Percentiles rank a stretch among this genome's conserved stretches.
Evolutionary conservation across 2,888 invertebrate species (phyloP).

Genomic region (Lysandra coridon): DNA sequence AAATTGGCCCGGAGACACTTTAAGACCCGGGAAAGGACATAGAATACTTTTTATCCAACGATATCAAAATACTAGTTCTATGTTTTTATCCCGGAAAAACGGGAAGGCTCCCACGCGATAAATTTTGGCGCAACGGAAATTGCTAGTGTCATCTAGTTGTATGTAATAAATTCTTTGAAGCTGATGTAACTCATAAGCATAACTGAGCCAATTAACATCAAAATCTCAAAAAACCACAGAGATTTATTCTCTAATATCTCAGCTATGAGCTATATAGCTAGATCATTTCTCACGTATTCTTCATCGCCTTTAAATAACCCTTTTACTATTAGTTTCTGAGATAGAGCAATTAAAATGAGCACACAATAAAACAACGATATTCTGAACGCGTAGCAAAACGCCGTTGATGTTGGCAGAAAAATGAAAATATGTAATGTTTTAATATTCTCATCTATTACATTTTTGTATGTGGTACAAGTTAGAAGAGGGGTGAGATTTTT

Average conservation of each 20-base stretch:
- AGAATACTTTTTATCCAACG: too few relatives aligned
- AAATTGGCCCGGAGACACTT: too few relatives aligned
- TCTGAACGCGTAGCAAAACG: not conserved
- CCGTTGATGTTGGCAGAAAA: slow-evolving; percentile 46
- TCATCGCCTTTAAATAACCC: not conserved
- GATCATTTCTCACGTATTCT: not conserved
- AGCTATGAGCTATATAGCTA: not conserved
- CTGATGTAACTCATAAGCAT: too few relatives aligned
- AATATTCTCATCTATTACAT: slow-evolving; percentile 72
- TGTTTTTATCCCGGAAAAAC: too few relatives aligned
- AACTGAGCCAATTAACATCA: too few relatives aligned
- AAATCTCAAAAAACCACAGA: too few relatives aligned
- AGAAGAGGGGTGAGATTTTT: slow-evolving; percentile 32
- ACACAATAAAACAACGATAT: slow-evolving; percentile 12
- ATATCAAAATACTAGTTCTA: too few relatives aligned
- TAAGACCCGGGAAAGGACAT: too few relatives aligned
- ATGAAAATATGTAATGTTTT: slow-evolving; percentile 79
- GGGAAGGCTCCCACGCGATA: too few relatives aligned
- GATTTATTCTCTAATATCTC: not conserved
- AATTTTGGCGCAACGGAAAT: too few relatives aligned
- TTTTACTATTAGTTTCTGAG: not conserved
- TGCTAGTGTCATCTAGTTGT: too few relatives aligned
- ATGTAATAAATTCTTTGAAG: too few relatives aligned
- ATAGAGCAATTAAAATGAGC: slow-evolving; percentile 1
- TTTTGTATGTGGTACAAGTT: slow-evolving; percentile 44